Evolutionary conservation across 2,888 invertebrate species (phyloP), one percentile per base, ranked within the genome.

Genomic region (Apamea monoglypha): DNA sequence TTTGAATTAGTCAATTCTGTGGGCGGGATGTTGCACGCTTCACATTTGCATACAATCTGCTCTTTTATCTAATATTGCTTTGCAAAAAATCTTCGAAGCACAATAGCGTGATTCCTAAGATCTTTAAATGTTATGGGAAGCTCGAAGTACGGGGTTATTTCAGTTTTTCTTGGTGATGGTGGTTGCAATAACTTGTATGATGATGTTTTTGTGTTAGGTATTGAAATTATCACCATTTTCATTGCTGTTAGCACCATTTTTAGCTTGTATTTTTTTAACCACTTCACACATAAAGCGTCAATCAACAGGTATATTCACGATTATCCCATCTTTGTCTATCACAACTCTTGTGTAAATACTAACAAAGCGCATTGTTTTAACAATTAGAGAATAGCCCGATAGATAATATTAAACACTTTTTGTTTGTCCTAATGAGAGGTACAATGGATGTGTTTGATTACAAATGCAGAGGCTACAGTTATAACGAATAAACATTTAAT

Each of bases 291-390:
- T 64, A 50, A 74, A 71, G 25, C 67, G 63, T 59, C 25, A n/a
- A 74, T 71, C n/a, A 61, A 66, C 66, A 47, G 25, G 63, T 73
- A 63, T 29, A 76, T 78, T 66, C 69, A 76, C 36, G 21, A 83
- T 81, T 80, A 84, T 84, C 76, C 74, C 82, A 81, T 87, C 84
- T 88, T 86, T 87, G 86, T 88, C 63, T 75, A 77, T 77, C 61
- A 25, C 29, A 75, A 36, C 74, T 81, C 74, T 83, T 84, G 81
- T 81, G 73, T 78, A 68, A 70, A 74, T 80, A 76, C 74, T 83
- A 88, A 94, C 94, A 95, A 95, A 93, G 93, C 90, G 90, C 93
- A 95, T 95, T 95, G 95, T 95, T 92, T 89, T 87, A 89, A 68
- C 88, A 90, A 90, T 92, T 91, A 91, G 91, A 92, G 93, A 95